Evolutionary conservation across 2,888 invertebrate species (phyloP).

Genomic region (Brachypterus glaber): DNA sequence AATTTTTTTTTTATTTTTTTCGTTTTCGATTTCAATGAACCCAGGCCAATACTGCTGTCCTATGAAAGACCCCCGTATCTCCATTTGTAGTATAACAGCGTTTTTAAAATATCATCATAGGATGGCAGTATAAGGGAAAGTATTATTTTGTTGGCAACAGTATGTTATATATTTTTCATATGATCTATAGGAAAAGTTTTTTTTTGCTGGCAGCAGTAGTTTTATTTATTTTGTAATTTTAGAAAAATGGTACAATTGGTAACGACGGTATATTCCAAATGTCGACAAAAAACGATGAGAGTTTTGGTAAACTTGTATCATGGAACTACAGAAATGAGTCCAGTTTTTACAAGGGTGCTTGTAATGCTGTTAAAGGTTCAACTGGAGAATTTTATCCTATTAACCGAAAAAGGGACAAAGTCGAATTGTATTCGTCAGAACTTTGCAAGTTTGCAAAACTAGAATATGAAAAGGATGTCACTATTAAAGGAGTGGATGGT

Average conservation of each 20-base stretch:
- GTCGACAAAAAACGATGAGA: slow-evolving; percentile 54
- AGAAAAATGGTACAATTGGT: slow-evolving; percentile 65
- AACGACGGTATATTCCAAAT: slow-evolving; percentile 67
- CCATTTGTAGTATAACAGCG: no score
- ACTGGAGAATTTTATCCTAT: slow-evolving; percentile 75
- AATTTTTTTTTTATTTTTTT: no score
- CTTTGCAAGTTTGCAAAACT: slow-evolving; percentile 60
- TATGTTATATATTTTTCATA: no score
- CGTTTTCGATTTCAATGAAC: no score
- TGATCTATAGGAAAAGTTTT: no score
- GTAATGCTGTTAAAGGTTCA: slow-evolving; percentile 59
- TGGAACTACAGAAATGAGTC: slow-evolving; percentile 63
- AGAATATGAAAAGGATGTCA: slow-evolving; percentile 50
- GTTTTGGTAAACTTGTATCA: slow-evolving; percentile 57
- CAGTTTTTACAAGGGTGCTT: slow-evolving; percentile 46
- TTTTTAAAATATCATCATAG: no score
- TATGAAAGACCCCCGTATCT: no score
- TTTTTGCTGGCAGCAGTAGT: no score
- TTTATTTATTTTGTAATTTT: no score
- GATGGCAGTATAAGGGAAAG: no score
- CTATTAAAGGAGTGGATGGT: slow-evolving; percentile 50
- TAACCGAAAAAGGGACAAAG: slow-evolving; percentile 47
- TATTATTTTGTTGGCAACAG: no score
- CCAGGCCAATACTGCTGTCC: no score
- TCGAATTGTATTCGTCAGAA: slow-evolving; percentile 61